Evolutionary conservation across 2,113 vertebrate genomes (phyloP), one percentile per base, ranked within the genome.

Genomic region (Laterallus jamaicensis): DNA sequence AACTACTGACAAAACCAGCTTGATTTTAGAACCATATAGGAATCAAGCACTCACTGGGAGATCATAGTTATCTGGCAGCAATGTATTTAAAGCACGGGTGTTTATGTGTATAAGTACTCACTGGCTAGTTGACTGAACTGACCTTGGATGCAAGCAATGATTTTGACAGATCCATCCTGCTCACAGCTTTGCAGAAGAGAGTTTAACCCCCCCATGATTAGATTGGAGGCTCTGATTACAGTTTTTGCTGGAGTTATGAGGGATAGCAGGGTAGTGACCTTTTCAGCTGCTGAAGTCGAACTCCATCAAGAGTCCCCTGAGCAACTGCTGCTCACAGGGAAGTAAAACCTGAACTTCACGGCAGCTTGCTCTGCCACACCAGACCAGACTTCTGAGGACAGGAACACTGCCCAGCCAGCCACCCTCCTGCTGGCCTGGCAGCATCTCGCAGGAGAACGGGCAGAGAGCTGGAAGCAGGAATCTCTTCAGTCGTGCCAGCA

Each of bases 1-100:
- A 90, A 82, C 68, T 90, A 85, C 68, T 90, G 90, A 96, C 60
- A 88, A 93, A 88, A 44, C 19, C 59, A 74, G 12, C 63, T 56
- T 56, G 56, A 49, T 80, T 90, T 88, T 25, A 90, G 56, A 63
- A 19, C 47, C 50, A 29, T 22, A 50, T 10, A 70, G 83, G 81
- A 89, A 83, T 68, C 55, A 82, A 70, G 67, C 3, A 12, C 73
- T 77, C 76, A n/a, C 42, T 56, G 55, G 67, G 77, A 95, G 42
- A 39, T 42, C 1, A 2, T 1, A 52, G 39, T 28, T 75, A 79
- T 47, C 50, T 59, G 70, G 37, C 78, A 90, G 55, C 62, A 79
- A 37, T 37, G 39, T 50, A 26, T 60, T 86, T 88, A 88, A 86
- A 86, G 42, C 80, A 16, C 4, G 26, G 35, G 68, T 37, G 22